Percentiles rank a stretch among this genome's conserved stretches.
Conservation (phyloP, 2,888 invertebrate genomes). For the Melipona bicolor region DNA sequence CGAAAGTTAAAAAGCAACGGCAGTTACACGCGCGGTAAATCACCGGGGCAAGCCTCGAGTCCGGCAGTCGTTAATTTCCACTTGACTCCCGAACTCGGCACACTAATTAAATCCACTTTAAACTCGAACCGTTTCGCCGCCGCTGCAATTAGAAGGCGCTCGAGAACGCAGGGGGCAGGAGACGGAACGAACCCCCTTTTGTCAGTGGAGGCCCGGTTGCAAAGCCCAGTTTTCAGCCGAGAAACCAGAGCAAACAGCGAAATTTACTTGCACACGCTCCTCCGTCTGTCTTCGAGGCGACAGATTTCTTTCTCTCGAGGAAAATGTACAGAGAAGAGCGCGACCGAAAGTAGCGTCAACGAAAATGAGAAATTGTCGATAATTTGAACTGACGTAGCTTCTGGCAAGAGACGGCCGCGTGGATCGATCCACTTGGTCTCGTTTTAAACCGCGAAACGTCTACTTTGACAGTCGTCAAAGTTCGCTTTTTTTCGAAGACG, state of each 20-base stretch:
- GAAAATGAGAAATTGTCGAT: too few species aligned
- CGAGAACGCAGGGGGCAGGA: not conserved
- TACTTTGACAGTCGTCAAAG: too few species aligned
- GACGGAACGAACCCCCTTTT: not conserved
- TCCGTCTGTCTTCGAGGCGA: not conserved
- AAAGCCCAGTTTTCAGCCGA: conserved; percentile 2
- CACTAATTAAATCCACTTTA: conserved; percentile 23
- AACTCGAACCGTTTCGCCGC: conserved; percentile 14
- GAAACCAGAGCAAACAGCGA: conserved; percentile 4
- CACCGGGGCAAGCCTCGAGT: not conserved
- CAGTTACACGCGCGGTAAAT: conserved; percentile 1
- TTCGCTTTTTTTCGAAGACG: too few species aligned
- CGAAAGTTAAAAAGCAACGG: not conserved
- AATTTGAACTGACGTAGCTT: too few species aligned
- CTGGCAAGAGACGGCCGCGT: too few species aligned
- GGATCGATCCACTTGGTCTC: too few species aligned
- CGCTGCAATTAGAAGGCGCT: conserved; percentile 21
- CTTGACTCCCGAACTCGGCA: conserved; percentile 3
- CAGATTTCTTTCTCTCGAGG: too few species aligned
- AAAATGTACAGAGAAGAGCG: too few species aligned
- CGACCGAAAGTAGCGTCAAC: too few species aligned
- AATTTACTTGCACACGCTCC: not conserved
- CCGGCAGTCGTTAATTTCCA: not conserved
- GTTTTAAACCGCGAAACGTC: too few species aligned
- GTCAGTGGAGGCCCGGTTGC: conserved; percentile 6